Evolutionary conservation across 2,113 vertebrate species (phyloP).

Genomic region (Anseranas semipalmata): DNA sequence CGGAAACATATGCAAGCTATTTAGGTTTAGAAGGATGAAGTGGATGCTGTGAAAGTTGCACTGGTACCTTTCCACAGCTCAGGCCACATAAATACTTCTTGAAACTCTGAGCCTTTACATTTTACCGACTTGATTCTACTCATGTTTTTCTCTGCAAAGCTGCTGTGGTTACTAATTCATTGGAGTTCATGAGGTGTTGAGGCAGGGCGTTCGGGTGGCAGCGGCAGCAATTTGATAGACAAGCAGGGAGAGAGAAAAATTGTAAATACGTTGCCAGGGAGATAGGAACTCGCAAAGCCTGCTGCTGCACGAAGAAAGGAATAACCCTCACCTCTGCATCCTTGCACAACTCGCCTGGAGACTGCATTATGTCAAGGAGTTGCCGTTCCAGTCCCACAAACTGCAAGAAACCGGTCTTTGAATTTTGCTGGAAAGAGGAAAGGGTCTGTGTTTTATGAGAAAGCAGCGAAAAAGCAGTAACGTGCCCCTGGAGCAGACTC

Average conservation of each 20-base stretch:
- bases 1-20: background rate
- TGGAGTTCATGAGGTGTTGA: background rate
- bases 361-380: background rate
- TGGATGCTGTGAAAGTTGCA: background rate
- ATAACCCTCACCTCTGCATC: background rate
- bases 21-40: background rate
- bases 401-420: background rate
- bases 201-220: background rate
- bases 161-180: background rate
- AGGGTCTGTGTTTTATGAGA: background rate
- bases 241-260: background rate
- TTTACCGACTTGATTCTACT: background rate
- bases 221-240: background rate
- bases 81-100: background rate
- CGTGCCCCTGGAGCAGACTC: background rate
- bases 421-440: background rate
- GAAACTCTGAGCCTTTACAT: background rate
- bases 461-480: background rate
- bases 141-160: background rate
- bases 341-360: background rate
- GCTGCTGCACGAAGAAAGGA: background rate
- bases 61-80: background rate
- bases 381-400: background rate
- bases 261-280: background rate
- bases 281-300: background rate